Conservation (phyloP, 2,113 vertebrate genomes). For the Stomatorhinus ivindoensis region DNA sequence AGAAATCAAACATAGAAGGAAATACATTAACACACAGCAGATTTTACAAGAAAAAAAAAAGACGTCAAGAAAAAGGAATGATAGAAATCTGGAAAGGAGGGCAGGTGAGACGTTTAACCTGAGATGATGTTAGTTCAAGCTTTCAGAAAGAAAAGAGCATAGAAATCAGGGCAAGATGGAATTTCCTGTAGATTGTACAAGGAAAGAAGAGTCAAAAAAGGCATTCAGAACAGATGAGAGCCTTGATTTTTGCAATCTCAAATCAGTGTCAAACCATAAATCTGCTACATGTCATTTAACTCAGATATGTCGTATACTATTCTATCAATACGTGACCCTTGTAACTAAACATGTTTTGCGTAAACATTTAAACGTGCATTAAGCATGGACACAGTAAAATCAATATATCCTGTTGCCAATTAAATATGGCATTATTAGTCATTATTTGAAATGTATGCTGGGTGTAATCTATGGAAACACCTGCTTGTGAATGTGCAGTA, state of each 20-base stretch:
- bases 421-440: not conserved
- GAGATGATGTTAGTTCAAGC: constrained; percentile 43
- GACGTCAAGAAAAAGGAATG: constrained; percentile 19
- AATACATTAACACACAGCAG: constrained; percentile 37
- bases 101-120: constrained; percentile 38
- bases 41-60: constrained; percentile 9
- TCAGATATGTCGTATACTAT: not conserved
- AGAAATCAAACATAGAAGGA: constrained; percentile 37
- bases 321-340: not conserved
- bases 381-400: not conserved
- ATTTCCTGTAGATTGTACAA: constrained; percentile 59
- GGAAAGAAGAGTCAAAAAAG: constrained; percentile 54
- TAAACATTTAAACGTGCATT: not conserved
- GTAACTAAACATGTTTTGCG: not conserved
- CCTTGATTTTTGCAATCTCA: not conserved
- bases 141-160: constrained; percentile 43
- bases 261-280: not conserved
- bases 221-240: constrained; percentile 40
- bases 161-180: constrained; percentile 42
- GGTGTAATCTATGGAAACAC: not conserved
- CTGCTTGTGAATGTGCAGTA: not conserved
- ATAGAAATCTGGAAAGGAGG: constrained; percentile 50
- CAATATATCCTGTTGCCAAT: not conserved
- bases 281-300: not conserved
- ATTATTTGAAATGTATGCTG: not conserved